Percentiles rank a stretch among this genome's conserved stretches.
These are phyloP conservation scores for Hippopotamyrus pictus DNA, from an alignment of 2,797 vertebrate species.

Conservation along the genomic window DNA sequence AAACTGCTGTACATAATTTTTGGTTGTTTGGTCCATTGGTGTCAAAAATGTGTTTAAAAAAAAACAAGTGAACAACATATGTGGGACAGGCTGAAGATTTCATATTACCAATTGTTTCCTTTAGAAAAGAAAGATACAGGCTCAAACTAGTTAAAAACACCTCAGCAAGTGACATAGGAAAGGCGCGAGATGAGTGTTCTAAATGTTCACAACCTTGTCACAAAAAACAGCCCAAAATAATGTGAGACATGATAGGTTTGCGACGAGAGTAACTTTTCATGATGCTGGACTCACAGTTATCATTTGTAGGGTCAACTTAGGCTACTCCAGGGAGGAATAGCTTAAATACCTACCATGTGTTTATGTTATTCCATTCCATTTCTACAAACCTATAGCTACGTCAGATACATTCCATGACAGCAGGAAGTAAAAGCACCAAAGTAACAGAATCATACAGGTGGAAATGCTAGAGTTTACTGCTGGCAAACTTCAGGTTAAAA, in stretches of 20 bases:
- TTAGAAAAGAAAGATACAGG: background rate
- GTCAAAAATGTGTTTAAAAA: background rate
- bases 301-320: background rate
- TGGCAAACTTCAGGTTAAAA: background rate
- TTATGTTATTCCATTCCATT: background rate
- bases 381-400: background rate
- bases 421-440: background rate
- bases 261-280: background rate
- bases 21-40: background rate
- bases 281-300: background rate
- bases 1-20: background rate
- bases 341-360: background rate
- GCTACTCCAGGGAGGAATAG: background rate
- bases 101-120: background rate
- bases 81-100: background rate
- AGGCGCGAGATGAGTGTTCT: background rate
- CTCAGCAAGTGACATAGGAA: background rate
- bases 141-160: background rate
- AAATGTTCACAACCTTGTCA: background rate
- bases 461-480: background rate
- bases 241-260: background rate
- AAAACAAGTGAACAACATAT: background rate
- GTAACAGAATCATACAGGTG: background rate
- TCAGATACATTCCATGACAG: background rate
- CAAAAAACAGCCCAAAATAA: background rate